phyloP scores from a whole-genome alignment of 37 sponge, comb jelly and placozoan genomes.

The Beroe forskalii region DNA sequence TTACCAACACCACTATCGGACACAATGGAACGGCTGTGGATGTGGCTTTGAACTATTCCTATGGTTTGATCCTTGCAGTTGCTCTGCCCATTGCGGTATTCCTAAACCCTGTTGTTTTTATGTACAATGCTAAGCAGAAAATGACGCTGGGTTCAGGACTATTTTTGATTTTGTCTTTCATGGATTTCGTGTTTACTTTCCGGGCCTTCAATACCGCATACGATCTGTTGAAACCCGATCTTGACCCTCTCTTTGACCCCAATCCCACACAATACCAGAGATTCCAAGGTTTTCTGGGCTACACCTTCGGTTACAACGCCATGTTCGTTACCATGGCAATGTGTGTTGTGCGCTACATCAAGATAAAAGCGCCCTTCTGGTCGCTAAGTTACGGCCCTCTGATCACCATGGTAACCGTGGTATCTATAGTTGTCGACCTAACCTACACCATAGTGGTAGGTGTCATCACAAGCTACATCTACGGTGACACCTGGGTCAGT shows the following conservation, averaged over 20 bases:
- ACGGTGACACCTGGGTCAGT: neutral
- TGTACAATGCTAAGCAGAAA: neutral
- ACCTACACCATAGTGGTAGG: neutral
- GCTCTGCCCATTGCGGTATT: neutral
- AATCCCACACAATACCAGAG: neutral
- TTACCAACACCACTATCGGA: neutral
- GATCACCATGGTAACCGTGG: neutral
- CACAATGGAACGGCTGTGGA: neutral
- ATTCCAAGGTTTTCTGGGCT: neutral
- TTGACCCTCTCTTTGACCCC: neutral
- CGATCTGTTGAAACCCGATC: neutral
- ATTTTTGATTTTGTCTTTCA: neutral
- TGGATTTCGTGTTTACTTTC: neutral
- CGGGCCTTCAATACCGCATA: neutral
- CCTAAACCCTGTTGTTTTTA: neutral
- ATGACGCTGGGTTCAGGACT: neutral
- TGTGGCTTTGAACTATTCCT: neutral
- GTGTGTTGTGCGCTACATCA: neutral
- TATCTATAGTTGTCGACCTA: neutral
- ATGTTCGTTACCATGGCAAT: neutral
- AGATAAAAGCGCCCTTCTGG: neutral
- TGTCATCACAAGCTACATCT: neutral
- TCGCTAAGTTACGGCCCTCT: neutral
- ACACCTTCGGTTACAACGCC: neutral
- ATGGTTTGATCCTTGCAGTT: neutral